Evolutionary conservation across 2,113 vertebrate species (phyloP), one percentile per base, ranked within the genome.

Genomic region (Cynocephalus volans): DNA sequence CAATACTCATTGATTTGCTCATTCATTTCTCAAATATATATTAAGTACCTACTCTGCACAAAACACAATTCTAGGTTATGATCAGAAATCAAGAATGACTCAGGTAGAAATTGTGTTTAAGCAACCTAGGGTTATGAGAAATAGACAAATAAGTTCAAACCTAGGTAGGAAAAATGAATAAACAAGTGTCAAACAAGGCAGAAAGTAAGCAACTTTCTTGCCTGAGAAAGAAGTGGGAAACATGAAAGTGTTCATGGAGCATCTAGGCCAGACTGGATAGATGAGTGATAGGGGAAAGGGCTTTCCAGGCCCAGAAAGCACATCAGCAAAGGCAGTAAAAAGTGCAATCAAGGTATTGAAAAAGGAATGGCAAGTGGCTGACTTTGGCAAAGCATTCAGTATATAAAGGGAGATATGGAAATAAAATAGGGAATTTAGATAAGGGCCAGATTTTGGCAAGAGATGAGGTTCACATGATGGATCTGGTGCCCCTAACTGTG

Each of bases 221-320:
- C 48, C 21, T 26, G 11, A 56, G 17, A 45, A 31, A n/a, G 28
- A 12, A 24, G 19, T 5, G 33, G 13, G 48, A 45, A 26, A 65
- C 4, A 0, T 18, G 9, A 21, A 41, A 45, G 7, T 33, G 9
- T 24, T 62, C 15, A 12, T 41, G 17, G 33, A 62, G 50, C 6
- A 2, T 31, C 1, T 23, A n/a, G 10, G 15, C 13, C 52, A 70
- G 36, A 11, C 0, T 1, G 50, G 65, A 28, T 0, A 28, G 19
- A 64, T 18, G 1, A 69, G 1, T 0, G 8, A 12, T 5, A 31
- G 18, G 3, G 33, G 45, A 60, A 31, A 45, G 23, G 23, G 50
- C 3, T 65, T 79, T 72, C 24, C 11, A 0, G 4, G 12, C 54
- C 70, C 5, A 52, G 26, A 64, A 50, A 56, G 23, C 6, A 2